Evolutionary conservation across 2,797 vertebrate genomes (phyloP).

Genomic region (Pseudomugil gertrudae): DNA sequence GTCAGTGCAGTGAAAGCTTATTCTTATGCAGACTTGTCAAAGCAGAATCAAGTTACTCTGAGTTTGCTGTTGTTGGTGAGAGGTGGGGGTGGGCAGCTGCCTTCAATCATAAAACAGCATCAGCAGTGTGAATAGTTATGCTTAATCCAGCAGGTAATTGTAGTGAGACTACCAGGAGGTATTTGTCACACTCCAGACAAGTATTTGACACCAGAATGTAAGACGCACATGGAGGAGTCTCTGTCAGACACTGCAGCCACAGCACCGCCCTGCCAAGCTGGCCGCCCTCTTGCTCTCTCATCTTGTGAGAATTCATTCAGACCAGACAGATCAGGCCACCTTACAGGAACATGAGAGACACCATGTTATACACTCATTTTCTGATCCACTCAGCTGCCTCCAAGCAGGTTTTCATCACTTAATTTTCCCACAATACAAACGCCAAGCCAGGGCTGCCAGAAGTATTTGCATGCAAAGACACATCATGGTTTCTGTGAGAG

Average conservation of each 20-base stretch:
- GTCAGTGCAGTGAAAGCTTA: slow-evolving; percentile 23
- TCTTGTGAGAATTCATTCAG: slow-evolving; percentile 65
- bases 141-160: slow-evolving; percentile 64
- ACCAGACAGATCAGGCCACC: slow-evolving; percentile 61
- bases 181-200: slow-evolving; percentile 81
- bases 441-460: slow-evolving; percentile 62
- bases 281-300: slow-evolving; percentile 60
- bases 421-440: slow-evolving; percentile 68
- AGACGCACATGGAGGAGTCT: slow-evolving; percentile 60
- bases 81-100: neutral
- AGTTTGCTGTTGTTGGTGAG: slow-evolving; percentile 18
- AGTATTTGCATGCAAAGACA: slow-evolving; percentile 77
- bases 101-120: slow-evolving; percentile 61
- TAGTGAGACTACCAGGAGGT: slow-evolving; percentile 66
- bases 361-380: slow-evolving; percentile 35
- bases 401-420: slow-evolving; percentile 65
- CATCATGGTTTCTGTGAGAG: slow-evolving; percentile 69
- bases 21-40: slow-evolving; percentile 5
- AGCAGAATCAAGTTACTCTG: slow-evolving; percentile 31
- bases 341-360: slow-evolving; percentile 51
- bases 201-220: slow-evolving; percentile 80
- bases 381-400: slow-evolving; percentile 35
- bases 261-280: slow-evolving; percentile 51
- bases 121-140: slow-evolving; percentile 56
- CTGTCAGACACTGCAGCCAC: slow-evolving; percentile 74